Conservation (phyloP, 2,888 invertebrate species). For the Nasonovia ribisnigri region DNA sequence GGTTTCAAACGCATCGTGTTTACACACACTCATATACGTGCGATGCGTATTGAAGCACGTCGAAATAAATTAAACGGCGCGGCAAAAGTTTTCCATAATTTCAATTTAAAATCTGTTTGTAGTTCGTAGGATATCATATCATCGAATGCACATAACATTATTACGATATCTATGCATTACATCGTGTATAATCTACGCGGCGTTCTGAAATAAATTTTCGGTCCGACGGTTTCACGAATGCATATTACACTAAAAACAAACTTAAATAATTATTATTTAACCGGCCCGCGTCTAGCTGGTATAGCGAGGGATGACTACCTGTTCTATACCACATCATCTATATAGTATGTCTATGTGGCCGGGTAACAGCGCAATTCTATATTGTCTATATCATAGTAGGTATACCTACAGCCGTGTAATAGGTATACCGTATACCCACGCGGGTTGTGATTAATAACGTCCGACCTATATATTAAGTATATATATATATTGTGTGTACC, state of each 20-base stretch:
- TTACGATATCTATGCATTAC: neutral
- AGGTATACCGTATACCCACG: neutral
- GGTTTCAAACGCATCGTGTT: neutral
- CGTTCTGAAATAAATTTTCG: neutral
- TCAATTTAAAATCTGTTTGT: slow-evolving; percentile 26
- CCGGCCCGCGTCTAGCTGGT: neutral
- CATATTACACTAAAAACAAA: neutral
- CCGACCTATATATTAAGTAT: neutral
- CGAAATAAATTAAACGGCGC: neutral
- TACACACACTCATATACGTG: neutral
- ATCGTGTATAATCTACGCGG: neutral
- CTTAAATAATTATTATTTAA: neutral
- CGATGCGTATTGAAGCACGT: neutral
- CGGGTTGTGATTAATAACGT: neutral
- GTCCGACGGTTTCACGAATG: neutral
- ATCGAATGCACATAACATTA: neutral
- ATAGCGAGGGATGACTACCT: neutral
- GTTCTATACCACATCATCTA: neutral
- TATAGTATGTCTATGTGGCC: too few species aligned
- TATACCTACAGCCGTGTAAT: too few species aligned
- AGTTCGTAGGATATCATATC: neutral
- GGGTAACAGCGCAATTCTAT: neutral
- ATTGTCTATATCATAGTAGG: neutral
- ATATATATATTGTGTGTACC: neutral
- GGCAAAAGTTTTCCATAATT: slow-evolving; percentile 10